Conservation (phyloP, 2,113 vertebrate genomes). For the Ifrita kowaldi region DNA sequence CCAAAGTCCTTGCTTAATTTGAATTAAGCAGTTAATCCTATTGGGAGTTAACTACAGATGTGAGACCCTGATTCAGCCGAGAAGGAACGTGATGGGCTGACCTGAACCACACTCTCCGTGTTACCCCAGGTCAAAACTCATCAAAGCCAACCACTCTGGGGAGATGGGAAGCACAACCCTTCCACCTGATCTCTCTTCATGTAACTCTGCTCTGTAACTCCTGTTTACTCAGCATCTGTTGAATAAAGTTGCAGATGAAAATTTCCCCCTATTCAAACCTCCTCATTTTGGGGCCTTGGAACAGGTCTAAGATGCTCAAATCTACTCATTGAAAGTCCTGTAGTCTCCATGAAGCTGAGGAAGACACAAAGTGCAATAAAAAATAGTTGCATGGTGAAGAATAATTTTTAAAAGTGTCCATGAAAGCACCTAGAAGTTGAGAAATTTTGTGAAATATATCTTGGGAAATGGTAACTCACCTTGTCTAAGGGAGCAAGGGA, state of each 20-base stretch:
- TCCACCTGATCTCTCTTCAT: neutral
- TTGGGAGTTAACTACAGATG: neutral
- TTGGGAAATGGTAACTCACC: neutral
- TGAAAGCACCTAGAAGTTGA: neutral
- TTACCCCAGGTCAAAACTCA: neutral
- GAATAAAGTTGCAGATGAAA: neutral
- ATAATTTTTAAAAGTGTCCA: neutral
- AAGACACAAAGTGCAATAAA: neutral
- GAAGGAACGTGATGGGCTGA: neutral
- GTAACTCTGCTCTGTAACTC: neutral
- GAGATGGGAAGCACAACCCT: neutral
- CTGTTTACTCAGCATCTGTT: neutral
- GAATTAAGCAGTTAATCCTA: conserved; percentile 2
- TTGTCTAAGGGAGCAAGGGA: neutral
- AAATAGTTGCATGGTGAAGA: neutral
- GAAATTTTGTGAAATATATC: neutral
- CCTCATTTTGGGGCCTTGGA: neutral
- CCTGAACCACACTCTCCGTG: neutral
- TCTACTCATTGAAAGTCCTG: neutral
- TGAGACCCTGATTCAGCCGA: neutral
- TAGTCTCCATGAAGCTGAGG: neutral
- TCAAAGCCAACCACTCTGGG: neutral
- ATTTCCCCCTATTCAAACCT: neutral
- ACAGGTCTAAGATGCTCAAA: neutral
- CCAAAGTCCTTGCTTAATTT: conserved; percentile 1